A percentile compares a stretch with the other conserved stretches of the same genome.
Evolutionary conservation across 2,888 invertebrate genomes (phyloP).

Genomic region (Marasmarcha lunaedactyla): DNA sequence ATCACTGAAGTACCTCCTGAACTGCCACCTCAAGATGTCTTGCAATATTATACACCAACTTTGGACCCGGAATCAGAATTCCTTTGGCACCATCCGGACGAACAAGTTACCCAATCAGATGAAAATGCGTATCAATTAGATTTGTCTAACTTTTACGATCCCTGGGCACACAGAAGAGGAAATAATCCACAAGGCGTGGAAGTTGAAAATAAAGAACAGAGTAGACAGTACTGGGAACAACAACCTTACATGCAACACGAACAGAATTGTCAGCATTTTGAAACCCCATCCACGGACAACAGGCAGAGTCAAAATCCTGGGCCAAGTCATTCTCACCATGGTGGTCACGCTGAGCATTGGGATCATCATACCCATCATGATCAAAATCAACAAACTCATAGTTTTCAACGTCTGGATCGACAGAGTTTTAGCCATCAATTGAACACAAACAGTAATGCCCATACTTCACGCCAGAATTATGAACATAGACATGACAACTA

Average conservation of each 20-base stretch:
- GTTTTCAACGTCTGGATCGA: constrained; percentile 14
- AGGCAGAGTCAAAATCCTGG: constrained; percentile 14
- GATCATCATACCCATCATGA: constrained; percentile 15
- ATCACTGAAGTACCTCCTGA: constrained; percentile 25
- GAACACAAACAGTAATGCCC: constrained; percentile 12
- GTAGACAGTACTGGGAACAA: constrained; percentile 16
- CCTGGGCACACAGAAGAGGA: constrained; percentile 79
- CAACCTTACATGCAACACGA: constrained; percentile 16
- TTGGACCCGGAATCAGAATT: constrained; percentile 55
- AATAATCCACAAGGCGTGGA: constrained; percentile 19
- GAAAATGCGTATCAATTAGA: constrained; percentile 26
- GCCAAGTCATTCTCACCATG: constrained; percentile 15
- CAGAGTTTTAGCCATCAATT: constrained; percentile 12
- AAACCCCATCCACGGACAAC: constrained; percentile 17
- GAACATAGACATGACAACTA: constrained; percentile 7
- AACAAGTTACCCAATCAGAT: constrained; percentile 27
- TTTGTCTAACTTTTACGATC: constrained; percentile 67
- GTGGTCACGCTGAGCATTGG: constrained; percentile 15
- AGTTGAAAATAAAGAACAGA: not conserved
- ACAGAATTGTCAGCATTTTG: constrained; percentile 15
- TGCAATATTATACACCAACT: constrained; percentile 40
- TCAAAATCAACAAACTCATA: constrained; percentile 12
- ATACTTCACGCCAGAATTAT: constrained; percentile 16
- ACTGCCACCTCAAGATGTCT: constrained; percentile 32
- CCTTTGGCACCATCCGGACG: constrained; percentile 55